phyloP scores from a whole-genome alignment of 2,113 vertebrate species.

The Rhipidura dahli region DNA sequence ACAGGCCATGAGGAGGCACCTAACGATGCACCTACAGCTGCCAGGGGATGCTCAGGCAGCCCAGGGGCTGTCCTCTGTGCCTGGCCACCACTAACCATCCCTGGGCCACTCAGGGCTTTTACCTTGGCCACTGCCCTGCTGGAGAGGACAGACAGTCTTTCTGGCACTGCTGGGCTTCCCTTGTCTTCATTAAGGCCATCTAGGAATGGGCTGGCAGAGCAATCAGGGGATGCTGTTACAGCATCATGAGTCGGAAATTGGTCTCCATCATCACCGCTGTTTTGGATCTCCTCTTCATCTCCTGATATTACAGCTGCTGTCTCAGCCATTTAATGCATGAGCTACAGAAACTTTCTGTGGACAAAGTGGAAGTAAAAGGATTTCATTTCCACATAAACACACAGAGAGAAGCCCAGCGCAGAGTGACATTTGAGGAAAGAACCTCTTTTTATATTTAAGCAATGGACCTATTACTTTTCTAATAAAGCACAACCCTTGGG shows the following conservation, averaged over 20 bases:
- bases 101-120: not conserved
- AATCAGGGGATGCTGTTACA: not conserved
- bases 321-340: conserved; percentile 35
- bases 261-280: not conserved
- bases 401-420: not conserved
- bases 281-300: conserved; percentile 5
- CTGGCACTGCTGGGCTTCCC: not conserved
- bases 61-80: not conserved
- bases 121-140: not conserved
- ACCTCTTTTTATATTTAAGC: conserved; percentile 61
- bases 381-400: conserved; percentile 13
- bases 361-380: conserved; percentile 18
- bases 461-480: conserved; percentile 66
- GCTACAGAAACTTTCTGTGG: not conserved
- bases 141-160: not conserved
- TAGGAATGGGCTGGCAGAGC: not conserved
- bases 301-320: not conserved
- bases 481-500: conserved; percentile 65
- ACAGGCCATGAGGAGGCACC: rapidly evolving
- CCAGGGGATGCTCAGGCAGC: not conserved
- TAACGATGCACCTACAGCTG: not conserved
- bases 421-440: conserved; percentile 73
- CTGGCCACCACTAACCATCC: not conserved
- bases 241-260: not conserved
- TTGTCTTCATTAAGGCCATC: not conserved